Evolutionary conservation across 2,888 invertebrate species (phyloP).

Genomic region (Watsonalla binaria): DNA sequence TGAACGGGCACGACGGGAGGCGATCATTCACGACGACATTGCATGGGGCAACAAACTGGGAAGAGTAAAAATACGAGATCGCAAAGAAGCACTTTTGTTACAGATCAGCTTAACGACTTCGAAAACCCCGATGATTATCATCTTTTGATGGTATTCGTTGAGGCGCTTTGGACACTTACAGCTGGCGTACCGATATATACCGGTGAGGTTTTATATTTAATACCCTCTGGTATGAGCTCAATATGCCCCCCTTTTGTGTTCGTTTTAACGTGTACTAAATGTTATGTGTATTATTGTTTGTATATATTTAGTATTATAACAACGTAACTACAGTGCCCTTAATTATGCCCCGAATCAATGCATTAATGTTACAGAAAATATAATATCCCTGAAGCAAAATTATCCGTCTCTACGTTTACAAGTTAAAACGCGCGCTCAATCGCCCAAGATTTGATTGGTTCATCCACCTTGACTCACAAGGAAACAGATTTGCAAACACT

Average conservation of each 20-base stretch:
- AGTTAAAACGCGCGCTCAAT: not conserved
- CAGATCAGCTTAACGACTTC: constrained; percentile 78
- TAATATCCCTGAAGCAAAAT: no score
- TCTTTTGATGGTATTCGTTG: constrained; percentile 76
- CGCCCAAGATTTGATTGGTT: constrained; percentile 4
- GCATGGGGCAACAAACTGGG: constrained; percentile 60
- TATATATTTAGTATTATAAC: constrained; percentile 5
- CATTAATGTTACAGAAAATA: no score
- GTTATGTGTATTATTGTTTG: constrained; percentile 21
- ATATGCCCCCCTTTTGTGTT: constrained; percentile 55
- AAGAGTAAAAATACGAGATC: constrained; percentile 57
- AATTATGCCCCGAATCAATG: no score
- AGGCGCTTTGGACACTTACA: constrained; percentile 71
- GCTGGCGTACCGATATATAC: constrained; percentile 64
- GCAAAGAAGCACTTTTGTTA: constrained; percentile 75
- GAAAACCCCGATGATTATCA: constrained; percentile 79
- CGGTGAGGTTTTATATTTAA: constrained; percentile 71
- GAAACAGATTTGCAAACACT: constrained; percentile 17
- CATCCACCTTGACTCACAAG: constrained; percentile 21
- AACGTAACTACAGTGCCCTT: no score
- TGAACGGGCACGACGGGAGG: constrained; percentile 40
- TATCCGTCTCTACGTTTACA: not conserved
- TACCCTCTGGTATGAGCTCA: constrained; percentile 41
- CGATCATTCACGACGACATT: constrained; percentile 45
- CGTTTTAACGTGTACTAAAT: constrained; percentile 26